Evolutionary conservation across 2,888 invertebrate genomes (phyloP).

Genomic region (Lithophane semibrunnea): DNA sequence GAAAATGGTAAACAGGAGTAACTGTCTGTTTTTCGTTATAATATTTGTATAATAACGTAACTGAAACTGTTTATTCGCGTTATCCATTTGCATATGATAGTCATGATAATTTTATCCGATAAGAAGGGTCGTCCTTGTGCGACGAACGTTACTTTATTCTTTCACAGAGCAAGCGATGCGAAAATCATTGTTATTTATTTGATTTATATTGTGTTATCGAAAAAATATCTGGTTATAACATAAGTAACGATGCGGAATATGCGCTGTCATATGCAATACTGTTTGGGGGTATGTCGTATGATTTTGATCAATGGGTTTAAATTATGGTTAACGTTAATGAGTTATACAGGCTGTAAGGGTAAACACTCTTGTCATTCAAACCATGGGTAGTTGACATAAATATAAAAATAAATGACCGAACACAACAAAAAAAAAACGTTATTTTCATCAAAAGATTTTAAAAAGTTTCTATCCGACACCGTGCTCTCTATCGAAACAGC

Average conservation of each 20-base stretch:
- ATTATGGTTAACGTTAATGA: neutral
- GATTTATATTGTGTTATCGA: constrained; percentile 1
- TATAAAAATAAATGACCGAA: too few species aligned
- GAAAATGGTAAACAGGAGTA: neutral
- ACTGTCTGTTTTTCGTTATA: neutral
- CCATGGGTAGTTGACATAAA: too few species aligned
- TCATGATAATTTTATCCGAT: constrained; percentile 52
- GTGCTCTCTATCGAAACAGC: too few species aligned
- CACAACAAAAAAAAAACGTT: too few species aligned
- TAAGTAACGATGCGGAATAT: neutral
- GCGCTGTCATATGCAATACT: neutral
- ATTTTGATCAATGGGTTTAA: neutral
- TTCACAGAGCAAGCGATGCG: constrained; percentile 1
- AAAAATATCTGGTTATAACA: constrained; percentile 1
- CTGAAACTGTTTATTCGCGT: constrained; percentile 28
- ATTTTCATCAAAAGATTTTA: too few species aligned
- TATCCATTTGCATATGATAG: constrained; percentile 47
- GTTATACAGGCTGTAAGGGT: too few species aligned
- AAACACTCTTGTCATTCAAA: too few species aligned
- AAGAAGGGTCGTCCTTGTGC: constrained; percentile 30
- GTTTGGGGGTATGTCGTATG: neutral
- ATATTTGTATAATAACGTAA: constrained; percentile 19
- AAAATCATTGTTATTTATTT: constrained; percentile 26
- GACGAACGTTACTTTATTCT: constrained; percentile 33
- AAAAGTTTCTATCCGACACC: too few species aligned